Conservation (phyloP, 2,888 invertebrate genomes). For the Drosophila melanosoma region DNA sequence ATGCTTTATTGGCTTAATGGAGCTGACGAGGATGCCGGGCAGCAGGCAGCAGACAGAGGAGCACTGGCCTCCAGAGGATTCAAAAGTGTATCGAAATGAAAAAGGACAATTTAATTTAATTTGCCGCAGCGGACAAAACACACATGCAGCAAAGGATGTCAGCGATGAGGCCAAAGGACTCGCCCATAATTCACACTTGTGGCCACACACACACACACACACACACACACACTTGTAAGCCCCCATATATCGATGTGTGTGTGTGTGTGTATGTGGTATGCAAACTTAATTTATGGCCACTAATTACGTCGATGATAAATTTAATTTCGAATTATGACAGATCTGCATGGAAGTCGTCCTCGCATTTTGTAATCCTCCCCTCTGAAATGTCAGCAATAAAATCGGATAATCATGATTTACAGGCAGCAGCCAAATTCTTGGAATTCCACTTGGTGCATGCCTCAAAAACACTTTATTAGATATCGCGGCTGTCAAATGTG, state of each 20-base stretch:
- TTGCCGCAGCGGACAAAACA: conserved; percentile 61
- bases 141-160: conserved; percentile 48
- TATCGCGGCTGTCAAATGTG: conserved; percentile 44
- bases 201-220: conserved; percentile 52
- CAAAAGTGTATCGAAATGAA: conserved; percentile 76
- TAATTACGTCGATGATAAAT: conserved; percentile 83
- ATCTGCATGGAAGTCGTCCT: neutral
- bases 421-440: conserved; percentile 48
- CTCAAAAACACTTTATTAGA: conserved; percentile 43
- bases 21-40: conserved; percentile 66
- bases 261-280: conserved; percentile 1
- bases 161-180: conserved; percentile 40
- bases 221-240: conserved; percentile 21
- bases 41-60: neutral
- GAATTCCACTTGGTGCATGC: conserved; percentile 25
- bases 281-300: conserved; percentile 80
- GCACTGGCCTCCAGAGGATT: conserved; percentile 61
- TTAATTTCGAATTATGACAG: conserved; percentile 73
- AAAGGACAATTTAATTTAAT: conserved; percentile 84
- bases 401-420: conserved; percentile 75
- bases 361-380: conserved; percentile 41
- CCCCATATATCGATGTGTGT: neutral
- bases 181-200: conserved; percentile 77
- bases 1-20: conserved; percentile 81
- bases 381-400: conserved; percentile 62